Evolutionary conservation across 2,797 vertebrate species (phyloP).

Genomic region (Falco rusticolus): DNA sequence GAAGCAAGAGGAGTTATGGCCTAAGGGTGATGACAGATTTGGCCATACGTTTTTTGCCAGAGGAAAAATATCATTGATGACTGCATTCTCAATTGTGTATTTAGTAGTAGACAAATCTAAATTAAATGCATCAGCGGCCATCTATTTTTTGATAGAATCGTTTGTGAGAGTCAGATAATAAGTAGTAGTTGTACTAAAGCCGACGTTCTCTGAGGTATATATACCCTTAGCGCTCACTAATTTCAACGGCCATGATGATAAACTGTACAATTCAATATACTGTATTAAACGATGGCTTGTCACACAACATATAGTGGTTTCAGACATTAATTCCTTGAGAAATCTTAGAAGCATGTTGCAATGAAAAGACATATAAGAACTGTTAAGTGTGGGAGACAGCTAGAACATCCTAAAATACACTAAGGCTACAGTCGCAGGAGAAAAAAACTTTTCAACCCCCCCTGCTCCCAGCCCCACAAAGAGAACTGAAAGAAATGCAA

Average conservation of each 20-base stretch:
- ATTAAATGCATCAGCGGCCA: background rate
- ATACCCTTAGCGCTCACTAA: background rate
- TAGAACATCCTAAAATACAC: background rate
- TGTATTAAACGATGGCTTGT: background rate
- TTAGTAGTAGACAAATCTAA: background rate
- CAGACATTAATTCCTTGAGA: background rate
- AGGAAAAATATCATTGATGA: background rate
- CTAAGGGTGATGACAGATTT: background rate
- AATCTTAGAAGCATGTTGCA: background rate
- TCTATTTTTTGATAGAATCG: background rate
- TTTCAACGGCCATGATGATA: background rate
- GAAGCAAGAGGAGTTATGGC: background rate
- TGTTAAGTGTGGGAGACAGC: background rate
- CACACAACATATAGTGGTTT: background rate
- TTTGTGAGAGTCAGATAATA: background rate
- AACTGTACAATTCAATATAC: background rate
- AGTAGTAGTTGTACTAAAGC: background rate
- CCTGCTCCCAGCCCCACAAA: background rate
- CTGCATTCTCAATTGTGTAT: background rate
- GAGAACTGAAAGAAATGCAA: background rate
- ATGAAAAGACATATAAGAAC: background rate
- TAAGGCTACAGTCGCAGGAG: background rate
- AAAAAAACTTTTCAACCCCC: background rate
- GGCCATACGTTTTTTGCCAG: background rate
- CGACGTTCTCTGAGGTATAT: background rate